phyloP scores from a whole-genome alignment of 1,140 invertebrate genomes.

The Aphidius gifuensis region DNA sequence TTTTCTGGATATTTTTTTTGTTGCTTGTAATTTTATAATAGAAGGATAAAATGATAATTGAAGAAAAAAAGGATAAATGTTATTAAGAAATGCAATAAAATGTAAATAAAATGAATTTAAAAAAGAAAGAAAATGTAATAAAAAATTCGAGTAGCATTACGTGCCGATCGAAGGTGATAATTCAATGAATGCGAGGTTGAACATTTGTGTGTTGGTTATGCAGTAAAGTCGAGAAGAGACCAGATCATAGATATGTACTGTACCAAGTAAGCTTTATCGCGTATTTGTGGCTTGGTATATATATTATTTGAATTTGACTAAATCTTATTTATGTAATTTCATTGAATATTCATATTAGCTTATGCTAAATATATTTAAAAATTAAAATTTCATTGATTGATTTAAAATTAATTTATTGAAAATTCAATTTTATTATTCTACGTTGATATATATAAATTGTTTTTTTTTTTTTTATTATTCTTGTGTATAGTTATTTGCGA shows the following conservation, averaged over 20 bases:
- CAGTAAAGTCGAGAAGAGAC: conserved; percentile 20
- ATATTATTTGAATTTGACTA: conserved; percentile 10
- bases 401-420: no score
- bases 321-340: not conserved
- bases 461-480: no score
- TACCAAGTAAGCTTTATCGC: conserved; percentile 35
- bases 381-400: no score
- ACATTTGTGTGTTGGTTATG: conserved; percentile 15
- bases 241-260: conserved; percentile 31
- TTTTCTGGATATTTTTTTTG: not conserved
- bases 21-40: no score
- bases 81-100: no score
- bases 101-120: not conserved
- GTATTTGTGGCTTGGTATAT: conserved; percentile 39
- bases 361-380: no score
- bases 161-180: conserved; percentile 33
- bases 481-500: no score
- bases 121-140: not conserved
- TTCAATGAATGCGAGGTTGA: conserved; percentile 33
- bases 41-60: no score
- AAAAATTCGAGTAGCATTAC: conserved; percentile 1
- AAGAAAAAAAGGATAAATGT: not conserved
- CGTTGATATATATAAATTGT: no score
- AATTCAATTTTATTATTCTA: no score
- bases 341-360: no score